Conservation (phyloP, 2,113 vertebrate species). For the Megaleporinus macrocephalus region DNA sequence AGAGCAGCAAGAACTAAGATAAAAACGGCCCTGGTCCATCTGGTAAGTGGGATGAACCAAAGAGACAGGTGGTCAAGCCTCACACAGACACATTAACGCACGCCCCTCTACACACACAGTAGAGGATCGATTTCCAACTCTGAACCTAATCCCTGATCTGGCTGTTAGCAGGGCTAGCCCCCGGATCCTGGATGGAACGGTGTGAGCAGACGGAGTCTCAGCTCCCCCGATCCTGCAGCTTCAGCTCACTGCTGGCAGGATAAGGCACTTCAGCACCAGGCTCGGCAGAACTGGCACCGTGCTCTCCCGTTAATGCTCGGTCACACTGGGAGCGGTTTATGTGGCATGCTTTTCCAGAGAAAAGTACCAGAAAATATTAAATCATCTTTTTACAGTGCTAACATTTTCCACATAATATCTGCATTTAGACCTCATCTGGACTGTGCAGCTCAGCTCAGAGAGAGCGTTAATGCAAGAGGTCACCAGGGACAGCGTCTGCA, state of each 20-base stretch:
- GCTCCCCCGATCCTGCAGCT: neutral
- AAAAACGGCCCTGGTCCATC: constrained; percentile 36
- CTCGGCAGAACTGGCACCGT: constrained; percentile 17
- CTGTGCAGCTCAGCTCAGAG: neutral
- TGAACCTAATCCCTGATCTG: constrained; percentile 22
- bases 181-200: constrained; percentile 29
- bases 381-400: neutral
- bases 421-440: constrained; percentile 27
- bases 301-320: constrained; percentile 10
- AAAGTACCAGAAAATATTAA: neutral
- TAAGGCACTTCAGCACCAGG: constrained; percentile 2
- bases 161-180: constrained; percentile 29
- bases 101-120: constrained; percentile 32
- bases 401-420: constrained; percentile 16
- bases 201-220: constrained; percentile 35
- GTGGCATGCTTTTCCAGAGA: constrained; percentile 1
- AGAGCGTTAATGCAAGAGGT: constrained; percentile 8
- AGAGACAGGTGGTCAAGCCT: constrained; percentile 56
- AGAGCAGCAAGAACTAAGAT: constrained; percentile 12
- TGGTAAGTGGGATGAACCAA: constrained; percentile 51
- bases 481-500: constrained; percentile 4
- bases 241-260: neutral
- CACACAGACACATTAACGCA: constrained; percentile 1
- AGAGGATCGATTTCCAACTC: constrained; percentile 30
- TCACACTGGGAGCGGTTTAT: constrained; percentile 12